Evolutionary conservation across 2,797 vertebrate species (phyloP), one percentile per base, ranked within the genome.

Genomic region (Microctenopoma steveboyesi): DNA sequence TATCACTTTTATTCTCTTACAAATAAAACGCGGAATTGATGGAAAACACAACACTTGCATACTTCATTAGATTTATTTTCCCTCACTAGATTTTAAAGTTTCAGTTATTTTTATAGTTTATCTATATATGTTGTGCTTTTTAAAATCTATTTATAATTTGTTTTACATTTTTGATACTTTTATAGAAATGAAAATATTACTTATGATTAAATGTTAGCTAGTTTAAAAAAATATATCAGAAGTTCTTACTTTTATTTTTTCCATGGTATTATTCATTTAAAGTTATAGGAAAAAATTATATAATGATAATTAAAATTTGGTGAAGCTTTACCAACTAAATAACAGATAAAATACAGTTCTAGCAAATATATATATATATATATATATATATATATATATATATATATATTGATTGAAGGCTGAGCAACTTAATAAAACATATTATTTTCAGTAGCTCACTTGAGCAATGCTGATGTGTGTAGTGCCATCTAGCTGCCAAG

Each of bases 401-500:
- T 22, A 22, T 22, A 22, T 22, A 22, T 22, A 22, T 22, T 22
- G 22, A 22, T 22, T 22, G 22, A 22, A 22, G 13, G 6, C 15
- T 33, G 7, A 27, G 35, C 27, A 0, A 40, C 25, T 5, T 27
- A 13, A 76, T 27, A 13, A 76, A 30, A 30, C 28, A 30, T 30
- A 45, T 15, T 33, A 14, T 62, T 62, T 72, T 46, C 15, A 62
- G 37, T 37, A 6, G 5, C 2, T 22, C 22, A 22, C 22, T 22
- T 22, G 22, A 22, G 28, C 28, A 30, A 5, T 30, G 7, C 47
- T 53, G 60, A 27, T 13, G 33, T 35, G 42, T 12, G 27, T 52
- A 60, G 73, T 71, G 73, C 86, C 91, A 83, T 15, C 88, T 92
- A 73, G 74, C 60, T 59, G 69, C 33, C 22, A 40, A 30, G 3